A percentile compares a stretch with the other conserved stretches of the same genome.
These are phyloP conservation scores for Caenorhabditis japonica DNA, from an alignment of 2,888 invertebrate genomes.

Conservation along the genomic window DNA sequence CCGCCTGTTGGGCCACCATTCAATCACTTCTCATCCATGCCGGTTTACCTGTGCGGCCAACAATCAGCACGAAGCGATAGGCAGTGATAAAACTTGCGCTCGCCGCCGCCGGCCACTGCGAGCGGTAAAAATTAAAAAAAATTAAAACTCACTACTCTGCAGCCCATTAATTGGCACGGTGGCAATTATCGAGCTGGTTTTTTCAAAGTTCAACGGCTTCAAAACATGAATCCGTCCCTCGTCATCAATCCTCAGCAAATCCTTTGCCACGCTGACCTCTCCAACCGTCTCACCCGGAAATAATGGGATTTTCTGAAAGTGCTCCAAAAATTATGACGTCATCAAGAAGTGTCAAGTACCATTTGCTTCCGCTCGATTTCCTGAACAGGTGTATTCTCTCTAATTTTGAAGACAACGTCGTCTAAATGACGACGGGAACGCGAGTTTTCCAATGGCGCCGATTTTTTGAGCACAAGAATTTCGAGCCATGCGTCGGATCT, in stretches of 20 bases:
- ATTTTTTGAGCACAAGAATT: constrained; percentile 22
- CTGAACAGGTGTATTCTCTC: constrained; percentile 33
- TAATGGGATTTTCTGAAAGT: constrained; percentile 41
- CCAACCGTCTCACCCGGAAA: constrained; percentile 39
- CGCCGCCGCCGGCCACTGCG: too few species aligned
- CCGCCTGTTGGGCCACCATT: too few species aligned
- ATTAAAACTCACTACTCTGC: constrained; percentile 48
- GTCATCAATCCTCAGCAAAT: constrained; percentile 36
- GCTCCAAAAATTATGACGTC: neutral
- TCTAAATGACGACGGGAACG: constrained; percentile 38
- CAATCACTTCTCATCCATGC: too few species aligned
- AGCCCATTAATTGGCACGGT: constrained; percentile 59
- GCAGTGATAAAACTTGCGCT: too few species aligned
- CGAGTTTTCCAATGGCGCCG: neutral
- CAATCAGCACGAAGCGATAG: too few species aligned
- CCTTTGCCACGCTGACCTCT: constrained; percentile 38
- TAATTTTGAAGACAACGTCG: constrained; percentile 38
- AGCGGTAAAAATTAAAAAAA: too few species aligned
- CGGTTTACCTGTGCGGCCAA: too few species aligned
- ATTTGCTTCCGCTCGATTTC: constrained; percentile 30
- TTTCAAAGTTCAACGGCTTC: constrained; percentile 60
- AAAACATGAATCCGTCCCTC: constrained; percentile 56
- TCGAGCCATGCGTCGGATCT: constrained; percentile 36
- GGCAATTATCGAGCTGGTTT: constrained; percentile 51
- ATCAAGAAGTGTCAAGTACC: constrained; percentile 9